A percentile compares a stretch with the other conserved stretches of the same genome.
Evolutionary conservation across 1,140 invertebrate genomes (phyloP).

Genomic region (Drosophila sp.): DNA sequence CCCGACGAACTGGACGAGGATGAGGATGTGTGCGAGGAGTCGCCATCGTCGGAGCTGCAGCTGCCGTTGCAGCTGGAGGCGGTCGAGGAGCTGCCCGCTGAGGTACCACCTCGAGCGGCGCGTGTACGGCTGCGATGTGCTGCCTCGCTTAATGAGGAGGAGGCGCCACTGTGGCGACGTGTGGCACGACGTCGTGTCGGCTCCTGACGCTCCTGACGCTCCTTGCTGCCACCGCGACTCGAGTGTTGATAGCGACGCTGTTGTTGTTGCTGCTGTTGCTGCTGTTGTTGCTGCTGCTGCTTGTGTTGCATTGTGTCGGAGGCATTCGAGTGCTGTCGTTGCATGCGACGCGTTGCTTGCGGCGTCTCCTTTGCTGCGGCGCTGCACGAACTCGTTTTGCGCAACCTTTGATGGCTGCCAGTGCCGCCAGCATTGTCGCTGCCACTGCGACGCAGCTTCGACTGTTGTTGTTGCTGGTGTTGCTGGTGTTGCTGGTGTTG

Average conservation of each 20-base stretch:
- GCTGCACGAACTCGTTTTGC: conserved; percentile 79
- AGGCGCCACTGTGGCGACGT: conserved; percentile 64
- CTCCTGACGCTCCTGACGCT: conserved; percentile 32
- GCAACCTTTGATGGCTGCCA: conserved; percentile 50
- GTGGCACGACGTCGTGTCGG: conserved; percentile 43
- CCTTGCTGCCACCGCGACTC: conserved; percentile 43
- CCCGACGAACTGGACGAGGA: conserved; percentile 86
- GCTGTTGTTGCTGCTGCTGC: conserved; percentile 17
- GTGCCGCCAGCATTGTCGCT: conserved; percentile 27
- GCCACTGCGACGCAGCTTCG: conserved; percentile 51
- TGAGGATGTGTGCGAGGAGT: conserved; percentile 85
- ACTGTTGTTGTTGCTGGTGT: conserved; percentile 38
- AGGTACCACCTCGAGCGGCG: conserved; percentile 4
- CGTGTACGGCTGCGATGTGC: conserved; percentile 15
- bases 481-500: conserved; percentile 26
- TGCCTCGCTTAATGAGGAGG: conserved; percentile 53
- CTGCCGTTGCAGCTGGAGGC: conserved; percentile 83
- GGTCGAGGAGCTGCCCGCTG: conserved; percentile 63
- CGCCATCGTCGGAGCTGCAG: conserved; percentile 86
- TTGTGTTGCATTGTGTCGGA: conserved; percentile 26
- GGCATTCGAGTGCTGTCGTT: conserved; percentile 48
- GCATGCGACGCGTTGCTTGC: conserved; percentile 33
- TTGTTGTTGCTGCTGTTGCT: conserved; percentile 15
- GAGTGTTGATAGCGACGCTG: conserved; percentile 48
- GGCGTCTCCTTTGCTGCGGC: conserved; percentile 55